Conservation (phyloP, 2,797 vertebrate genomes). For the Paedocypris micromegethes region DNA sequence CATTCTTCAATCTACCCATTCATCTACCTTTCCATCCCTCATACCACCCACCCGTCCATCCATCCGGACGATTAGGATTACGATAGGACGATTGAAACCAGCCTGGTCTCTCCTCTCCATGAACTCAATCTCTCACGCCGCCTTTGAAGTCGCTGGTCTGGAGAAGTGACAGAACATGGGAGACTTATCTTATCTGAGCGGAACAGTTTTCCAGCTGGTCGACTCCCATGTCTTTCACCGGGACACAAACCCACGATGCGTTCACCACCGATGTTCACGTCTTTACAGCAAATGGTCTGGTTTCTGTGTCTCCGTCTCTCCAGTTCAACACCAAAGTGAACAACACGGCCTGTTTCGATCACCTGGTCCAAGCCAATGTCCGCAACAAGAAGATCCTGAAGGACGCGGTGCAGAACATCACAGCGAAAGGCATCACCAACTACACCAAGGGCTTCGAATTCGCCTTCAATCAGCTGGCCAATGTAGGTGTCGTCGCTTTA, state of each 20-base stretch:
- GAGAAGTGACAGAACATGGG: constrained; percentile 32
- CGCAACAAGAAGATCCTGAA: constrained; percentile 98
- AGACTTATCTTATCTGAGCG: constrained; percentile 29
- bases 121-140: constrained; percentile 8
- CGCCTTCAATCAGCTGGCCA: constrained; percentile 91
- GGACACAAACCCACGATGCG: not conserved
- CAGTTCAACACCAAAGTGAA: constrained; percentile 96
- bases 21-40: no score
- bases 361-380: constrained; percentile 96
- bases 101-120: not conserved
- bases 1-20: no score
- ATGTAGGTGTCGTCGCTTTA: constrained; percentile 66
- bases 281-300: no score
- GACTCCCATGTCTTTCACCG: constrained; percentile 15
- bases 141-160: constrained; percentile 33
- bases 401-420: constrained; percentile 92
- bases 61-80: no score
- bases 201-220: constrained; percentile 34
- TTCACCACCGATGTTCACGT: no score
- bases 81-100: no score
- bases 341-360: constrained; percentile 91
- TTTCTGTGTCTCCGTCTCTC: not conserved
- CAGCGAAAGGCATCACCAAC: constrained; percentile 95
- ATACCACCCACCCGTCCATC: no score
- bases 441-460: constrained; percentile 98